Base-by-base conservation (phyloP, 2,113 vertebrate species). In the Setophaga coronata region DNA sequence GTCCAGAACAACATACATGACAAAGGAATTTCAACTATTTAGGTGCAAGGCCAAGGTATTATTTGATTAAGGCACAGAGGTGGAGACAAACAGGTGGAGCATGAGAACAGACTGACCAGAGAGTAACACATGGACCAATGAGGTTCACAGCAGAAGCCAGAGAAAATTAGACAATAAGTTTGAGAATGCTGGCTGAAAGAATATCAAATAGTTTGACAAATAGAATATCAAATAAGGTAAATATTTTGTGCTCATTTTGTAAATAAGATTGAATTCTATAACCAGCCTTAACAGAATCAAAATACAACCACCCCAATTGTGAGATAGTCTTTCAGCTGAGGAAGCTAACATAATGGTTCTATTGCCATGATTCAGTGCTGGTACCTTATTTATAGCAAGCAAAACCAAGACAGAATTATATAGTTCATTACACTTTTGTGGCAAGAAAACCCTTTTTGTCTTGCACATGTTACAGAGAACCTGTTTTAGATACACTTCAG, bases 1-100 rank as follows among this genome's bases (percentile, higher is more conserved):
- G 56, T 86, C 72, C 77, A 81, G 62, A 93, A n/a, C 57, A 71
- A 93, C 3, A 33, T 66, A 77, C 18, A 6, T 74, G 83, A 87
- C 42, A 62, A 77, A 92, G 48, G 91, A 95, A 93, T 95, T 78
- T 58, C 80, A 93, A 77, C 64, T 92, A 95, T 96, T 83, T 70
- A 84, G 76, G 76, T 91, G 53, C 48, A 74, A 95, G 83, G 72
- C n/a, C 51, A 94, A 87, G 43, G 45, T 89, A 58, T 79, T 94
- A 64, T 93, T 95, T 97, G 93, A 79, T 70, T 87, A 95, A 89
- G 40, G 51, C 34, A 64, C 17, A 50, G 64, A 29, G 72, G 29
- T 79, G 69, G 83, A 91, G 80, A 60, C 81, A 82, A 81, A 31
- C 7, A 51, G 42, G 51, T 74, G 80, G 42, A 92, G 50, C 58